Percentiles rank a stretch among this genome's conserved stretches.
phyloP scores from a whole-genome alignment of 92 coral and sea anemone species.

The Epizoanthus illoricatus region DNA sequence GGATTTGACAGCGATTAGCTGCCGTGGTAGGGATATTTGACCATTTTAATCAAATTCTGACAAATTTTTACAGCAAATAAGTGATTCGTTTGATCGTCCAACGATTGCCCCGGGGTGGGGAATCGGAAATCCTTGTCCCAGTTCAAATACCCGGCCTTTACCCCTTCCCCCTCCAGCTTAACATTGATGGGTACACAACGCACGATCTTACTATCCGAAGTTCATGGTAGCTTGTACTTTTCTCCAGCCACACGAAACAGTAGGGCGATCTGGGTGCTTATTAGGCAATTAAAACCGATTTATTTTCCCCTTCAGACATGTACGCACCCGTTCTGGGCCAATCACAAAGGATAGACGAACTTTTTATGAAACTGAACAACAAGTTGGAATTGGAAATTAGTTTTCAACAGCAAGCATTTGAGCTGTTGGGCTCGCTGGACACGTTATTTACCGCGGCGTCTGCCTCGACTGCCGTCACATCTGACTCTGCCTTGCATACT shows the following conservation, averaged over 20 bases:
- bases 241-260: not conserved
- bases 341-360: conserved; percentile 76
- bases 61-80: too few relatives aligned
- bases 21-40: too few relatives aligned
- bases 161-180: too few relatives aligned
- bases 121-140: too few relatives aligned
- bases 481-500: not conserved
- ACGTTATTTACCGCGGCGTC: conserved; percentile 80
- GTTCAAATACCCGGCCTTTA: too few relatives aligned
- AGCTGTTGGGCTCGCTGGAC: conserved; percentile 89
- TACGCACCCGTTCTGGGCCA: conserved; percentile 89
- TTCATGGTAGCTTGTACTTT: not conserved
- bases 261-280: not conserved
- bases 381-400: conserved; percentile 60
- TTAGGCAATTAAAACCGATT: not conserved
- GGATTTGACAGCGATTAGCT: too few relatives aligned
- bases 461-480: conserved; percentile 9
- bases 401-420: conserved; percentile 78
- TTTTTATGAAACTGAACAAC: conserved; percentile 64
- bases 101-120: too few relatives aligned
- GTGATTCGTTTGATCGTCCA: too few relatives aligned
- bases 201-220: not conserved
- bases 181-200: too few relatives aligned
- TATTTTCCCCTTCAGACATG: conserved; percentile 60
- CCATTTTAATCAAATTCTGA: too few relatives aligned